Evolutionary conservation across 2,113 vertebrate genomes (phyloP).

Genomic region (Platysternon megacephalum): DNA sequence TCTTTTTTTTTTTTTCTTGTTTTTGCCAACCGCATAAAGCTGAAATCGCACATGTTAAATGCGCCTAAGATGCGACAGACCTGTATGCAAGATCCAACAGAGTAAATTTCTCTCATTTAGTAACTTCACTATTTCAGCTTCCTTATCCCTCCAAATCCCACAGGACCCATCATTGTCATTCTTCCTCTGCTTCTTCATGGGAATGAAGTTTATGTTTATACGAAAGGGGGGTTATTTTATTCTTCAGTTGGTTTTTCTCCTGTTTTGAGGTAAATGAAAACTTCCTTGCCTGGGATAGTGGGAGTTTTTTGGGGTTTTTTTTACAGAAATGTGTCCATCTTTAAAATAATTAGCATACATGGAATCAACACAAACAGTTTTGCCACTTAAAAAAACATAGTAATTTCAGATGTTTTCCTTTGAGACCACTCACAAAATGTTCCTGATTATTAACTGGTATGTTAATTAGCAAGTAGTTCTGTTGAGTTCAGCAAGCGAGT

Average conservation of each 20-base stretch:
- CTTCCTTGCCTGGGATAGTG: conserved; percentile 49
- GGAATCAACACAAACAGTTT: conserved; percentile 70
- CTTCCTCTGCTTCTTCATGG: conserved; percentile 15
- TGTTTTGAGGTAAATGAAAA: conserved; percentile 63
- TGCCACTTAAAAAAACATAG: conserved; percentile 70
- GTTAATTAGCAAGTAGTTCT: conserved; percentile 71
- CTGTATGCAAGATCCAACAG: background rate
- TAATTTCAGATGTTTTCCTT: conserved; percentile 73
- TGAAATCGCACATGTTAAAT: too few species aligned
- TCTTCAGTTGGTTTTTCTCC: conserved; percentile 40
- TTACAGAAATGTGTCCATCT: conserved; percentile 61
- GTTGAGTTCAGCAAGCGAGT: conserved; percentile 64
- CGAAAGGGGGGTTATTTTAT: background rate
- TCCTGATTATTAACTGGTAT: conserved; percentile 75
- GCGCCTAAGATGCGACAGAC: too few species aligned
- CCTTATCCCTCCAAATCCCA: background rate
- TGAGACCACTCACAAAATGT: conserved; percentile 70
- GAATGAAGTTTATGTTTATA: conserved; percentile 13
- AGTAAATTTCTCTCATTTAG: background rate
- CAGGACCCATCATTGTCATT: background rate
- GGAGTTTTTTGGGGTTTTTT: background rate
- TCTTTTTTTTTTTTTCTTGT: too few species aligned
- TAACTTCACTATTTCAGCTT: background rate
- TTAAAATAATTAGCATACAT: conserved; percentile 69
- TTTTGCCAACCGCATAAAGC: too few species aligned